Evolutionary conservation across 2,113 vertebrate genomes (phyloP).

Genomic region (Chaetodon trifascialis): DNA sequence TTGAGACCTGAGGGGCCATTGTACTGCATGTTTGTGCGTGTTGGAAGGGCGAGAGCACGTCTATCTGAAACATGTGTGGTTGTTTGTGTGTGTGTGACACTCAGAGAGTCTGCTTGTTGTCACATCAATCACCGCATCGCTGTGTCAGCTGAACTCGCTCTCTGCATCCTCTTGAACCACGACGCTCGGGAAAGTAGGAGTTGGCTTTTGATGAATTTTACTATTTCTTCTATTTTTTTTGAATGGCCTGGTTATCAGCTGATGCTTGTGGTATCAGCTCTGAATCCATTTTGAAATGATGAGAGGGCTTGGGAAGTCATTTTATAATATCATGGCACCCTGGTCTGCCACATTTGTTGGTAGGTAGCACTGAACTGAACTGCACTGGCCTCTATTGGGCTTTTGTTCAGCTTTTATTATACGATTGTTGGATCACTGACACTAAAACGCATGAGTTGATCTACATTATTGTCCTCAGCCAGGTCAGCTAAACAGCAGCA

Average conservation of each 20-base stretch:
- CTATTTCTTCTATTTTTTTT: neutral
- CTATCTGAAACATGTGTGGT: slow-evolving; percentile 24
- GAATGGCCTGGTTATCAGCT: neutral
- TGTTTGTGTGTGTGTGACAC: slow-evolving; percentile 33
- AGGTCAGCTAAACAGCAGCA: neutral
- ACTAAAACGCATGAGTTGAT: neutral
- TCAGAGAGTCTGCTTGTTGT: slow-evolving; percentile 50
- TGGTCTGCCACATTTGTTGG: neutral
- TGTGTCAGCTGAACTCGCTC: slow-evolving; percentile 41
- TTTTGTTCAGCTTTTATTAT: neutral
- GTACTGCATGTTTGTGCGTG: slow-evolving; percentile 43
- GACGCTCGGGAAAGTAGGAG: neutral
- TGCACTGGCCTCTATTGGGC: neutral
- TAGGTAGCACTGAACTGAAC: neutral
- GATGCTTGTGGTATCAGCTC: neutral
- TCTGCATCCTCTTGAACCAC: neutral
- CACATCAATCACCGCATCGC: slow-evolving; percentile 44
- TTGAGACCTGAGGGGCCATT: slow-evolving; percentile 21
- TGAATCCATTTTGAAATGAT: neutral
- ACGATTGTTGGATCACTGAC: neutral
- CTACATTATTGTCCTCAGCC: slow-evolving; percentile 1
- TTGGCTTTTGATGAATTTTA: slow-evolving; percentile 6
- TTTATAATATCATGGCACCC: neutral
- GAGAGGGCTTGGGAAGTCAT: neutral
- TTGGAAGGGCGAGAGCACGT: neutral